Base-by-base conservation (phyloP, 2,888 invertebrate genomes). In the Alsophila aescularia region DNA sequence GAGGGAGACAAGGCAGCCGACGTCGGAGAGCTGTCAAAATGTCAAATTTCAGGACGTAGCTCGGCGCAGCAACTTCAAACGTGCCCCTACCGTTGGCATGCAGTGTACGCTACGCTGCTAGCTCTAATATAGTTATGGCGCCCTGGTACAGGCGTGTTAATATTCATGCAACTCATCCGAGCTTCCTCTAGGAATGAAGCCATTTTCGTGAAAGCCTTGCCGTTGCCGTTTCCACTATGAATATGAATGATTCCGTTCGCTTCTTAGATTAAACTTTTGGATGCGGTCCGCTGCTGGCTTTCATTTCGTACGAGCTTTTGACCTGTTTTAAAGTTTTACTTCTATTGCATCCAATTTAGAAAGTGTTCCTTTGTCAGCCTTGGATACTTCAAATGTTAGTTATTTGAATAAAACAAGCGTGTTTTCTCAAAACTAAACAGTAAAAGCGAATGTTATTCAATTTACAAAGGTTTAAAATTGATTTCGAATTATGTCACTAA, bases 21-120 rank as follows among this genome's bases (percentile, higher is more conserved):
- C 89, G 90, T 89, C 90, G 90, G 90, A 85, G 90, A 87, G 83
- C 92, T 92, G 92, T 92, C 92, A 92, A 92, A 92, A 92, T 87
- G 92, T 92, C 92, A 92, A 92, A 92, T 92, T 92, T 91, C 90
- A 85, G 90, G 84, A 89, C 89, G 84, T 81, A 79, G 86, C 86
- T 80, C 83, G 83, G 87, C 88, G 85, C 84, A 71, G 77, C 84
- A 88, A 90, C 86, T 90, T 90, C 89, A 90, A 90, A 89, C 90
- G 90, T 87, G 90, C 89, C 85, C 84, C 86, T 82, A 83, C 85
- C 81, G 85, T 77, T 79, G 84, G 85, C 86, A 77, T 86, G 87
- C 88, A 85, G 77, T 79, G 79, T 77, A 70, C 65, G 60, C 42
- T 52, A 56, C 77, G 70, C 68, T 61, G 74, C 79, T 81, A 82